These are phyloP conservation scores for Halictus ligatus DNA, from an alignment of 2,888 invertebrate genomes.

Conservation along the genomic window DNA sequence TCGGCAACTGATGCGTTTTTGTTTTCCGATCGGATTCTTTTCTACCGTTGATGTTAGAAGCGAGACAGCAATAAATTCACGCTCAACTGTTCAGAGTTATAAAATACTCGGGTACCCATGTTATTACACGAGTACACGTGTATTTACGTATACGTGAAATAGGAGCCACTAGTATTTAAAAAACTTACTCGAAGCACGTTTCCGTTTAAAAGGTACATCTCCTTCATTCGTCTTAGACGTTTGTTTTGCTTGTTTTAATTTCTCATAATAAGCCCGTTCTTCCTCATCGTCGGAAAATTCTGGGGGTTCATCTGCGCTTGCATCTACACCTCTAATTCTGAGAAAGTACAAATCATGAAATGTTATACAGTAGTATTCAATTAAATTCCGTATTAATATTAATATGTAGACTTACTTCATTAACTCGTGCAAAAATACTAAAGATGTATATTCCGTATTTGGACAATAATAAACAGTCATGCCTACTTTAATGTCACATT, in stretches of 20 bases:
- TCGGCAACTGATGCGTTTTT: too few relatives aligned
- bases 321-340: conserved; percentile 94
- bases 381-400: neutral
- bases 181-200: conserved; percentile 59
- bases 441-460: conserved; percentile 90
- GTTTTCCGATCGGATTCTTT: too few relatives aligned
- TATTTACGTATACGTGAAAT: neutral
- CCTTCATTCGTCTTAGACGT: conserved; percentile 57
- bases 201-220: conserved; percentile 65
- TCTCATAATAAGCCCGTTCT: conserved; percentile 86
- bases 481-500: conserved; percentile 88
- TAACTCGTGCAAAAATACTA: conserved; percentile 90
- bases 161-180: neutral
- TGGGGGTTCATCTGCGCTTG: conserved; percentile 95
- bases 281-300: conserved; percentile 97
- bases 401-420: conserved; percentile 86
- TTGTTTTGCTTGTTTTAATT: conserved; percentile 68
- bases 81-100: too few relatives aligned
- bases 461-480: conserved; percentile 94
- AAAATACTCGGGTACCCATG: too few relatives aligned
- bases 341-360: conserved; percentile 39
- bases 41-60: too few relatives aligned
- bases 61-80: too few relatives aligned
- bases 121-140: too few relatives aligned
- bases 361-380: neutral